A percentile compares a stretch with the other conserved stretches of the same genome.
Conservation (phyloP, 2,888 invertebrate species). For the Sarcophaga subvicina region DNA sequence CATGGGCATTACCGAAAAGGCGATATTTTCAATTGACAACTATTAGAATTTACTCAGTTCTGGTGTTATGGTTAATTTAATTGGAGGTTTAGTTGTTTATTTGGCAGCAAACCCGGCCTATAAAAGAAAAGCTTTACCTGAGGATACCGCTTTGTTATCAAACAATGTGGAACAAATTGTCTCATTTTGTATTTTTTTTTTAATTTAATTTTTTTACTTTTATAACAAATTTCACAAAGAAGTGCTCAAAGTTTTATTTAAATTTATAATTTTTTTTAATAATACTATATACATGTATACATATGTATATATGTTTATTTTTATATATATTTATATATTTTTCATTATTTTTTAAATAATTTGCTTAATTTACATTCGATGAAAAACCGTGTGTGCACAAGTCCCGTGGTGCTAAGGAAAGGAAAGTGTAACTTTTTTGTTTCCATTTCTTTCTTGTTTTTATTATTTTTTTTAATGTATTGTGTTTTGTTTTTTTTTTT, state of each 20-base stretch:
- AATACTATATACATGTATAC: neutral
- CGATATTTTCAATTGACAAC: slow-evolving; percentile 83
- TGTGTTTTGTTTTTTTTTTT: too few species aligned
- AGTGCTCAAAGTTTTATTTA: neutral
- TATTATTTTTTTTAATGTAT: neutral
- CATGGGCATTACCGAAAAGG: slow-evolving; percentile 91
- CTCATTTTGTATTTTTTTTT: slow-evolving; percentile 9
- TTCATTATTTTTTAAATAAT: slow-evolving; percentile 7
- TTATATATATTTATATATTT: slow-evolving; percentile 20
- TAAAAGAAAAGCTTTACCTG: slow-evolving; percentile 87
- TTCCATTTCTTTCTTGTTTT: neutral
- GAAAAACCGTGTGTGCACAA: slow-evolving; percentile 33
- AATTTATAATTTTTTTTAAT: neutral
- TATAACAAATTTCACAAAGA: neutral
- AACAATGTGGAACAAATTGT: slow-evolving; percentile 78
- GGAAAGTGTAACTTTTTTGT: neutral
- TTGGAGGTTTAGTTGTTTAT: slow-evolving; percentile 87
- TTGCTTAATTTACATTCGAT: slow-evolving; percentile 9
- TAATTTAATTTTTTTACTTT: slow-evolving; percentile 32
- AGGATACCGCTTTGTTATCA: slow-evolving; percentile 86
- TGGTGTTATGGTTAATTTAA: slow-evolving; percentile 87
- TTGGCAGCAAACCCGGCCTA: slow-evolving; percentile 87
- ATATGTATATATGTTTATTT: neutral
- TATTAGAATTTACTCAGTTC: slow-evolving; percentile 83
- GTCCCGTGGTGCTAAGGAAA: slow-evolving; percentile 45